Evolutionary conservation across 2,113 vertebrate genomes (phyloP).

Genomic region (Rhineura floridana): DNA sequence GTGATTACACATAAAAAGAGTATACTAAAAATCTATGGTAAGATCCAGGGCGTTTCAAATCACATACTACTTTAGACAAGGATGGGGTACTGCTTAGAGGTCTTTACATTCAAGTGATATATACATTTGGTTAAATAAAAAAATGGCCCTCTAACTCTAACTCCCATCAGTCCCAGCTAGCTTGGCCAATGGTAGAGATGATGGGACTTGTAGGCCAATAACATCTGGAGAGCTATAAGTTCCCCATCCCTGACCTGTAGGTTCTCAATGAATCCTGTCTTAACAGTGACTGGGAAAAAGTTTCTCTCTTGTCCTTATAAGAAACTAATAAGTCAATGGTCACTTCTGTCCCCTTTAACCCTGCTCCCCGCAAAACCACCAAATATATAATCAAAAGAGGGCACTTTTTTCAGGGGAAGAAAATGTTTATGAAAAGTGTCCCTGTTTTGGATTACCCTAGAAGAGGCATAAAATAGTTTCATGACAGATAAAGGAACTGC

Average conservation of each 20-base stretch:
- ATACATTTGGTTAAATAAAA: no score
- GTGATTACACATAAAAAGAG: neutral
- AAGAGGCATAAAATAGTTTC: constrained; percentile 42
- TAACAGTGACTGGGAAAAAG: neutral
- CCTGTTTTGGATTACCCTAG: neutral
- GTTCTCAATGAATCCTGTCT: neutral
- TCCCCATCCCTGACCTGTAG: neutral
- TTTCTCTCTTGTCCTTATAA: neutral
- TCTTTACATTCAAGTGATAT: no score
- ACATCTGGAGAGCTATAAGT: neutral
- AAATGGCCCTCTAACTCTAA: no score
- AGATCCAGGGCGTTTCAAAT: neutral
- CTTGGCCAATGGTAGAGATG: no score
- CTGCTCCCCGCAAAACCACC: neutral
- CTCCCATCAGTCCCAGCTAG: no score
- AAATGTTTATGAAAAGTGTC: neutral
- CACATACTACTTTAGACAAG: neutral
- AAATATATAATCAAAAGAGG: neutral
- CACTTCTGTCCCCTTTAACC: neutral
- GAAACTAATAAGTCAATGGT: neutral
- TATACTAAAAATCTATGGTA: neutral
- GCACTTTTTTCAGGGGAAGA: neutral
- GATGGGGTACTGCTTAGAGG: no score
- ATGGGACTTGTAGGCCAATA: neutral
- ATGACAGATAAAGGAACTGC: constrained; percentile 46